Base-by-base conservation (phyloP, 2,888 invertebrate species). In the Tetheella fluctuosa region DNA sequence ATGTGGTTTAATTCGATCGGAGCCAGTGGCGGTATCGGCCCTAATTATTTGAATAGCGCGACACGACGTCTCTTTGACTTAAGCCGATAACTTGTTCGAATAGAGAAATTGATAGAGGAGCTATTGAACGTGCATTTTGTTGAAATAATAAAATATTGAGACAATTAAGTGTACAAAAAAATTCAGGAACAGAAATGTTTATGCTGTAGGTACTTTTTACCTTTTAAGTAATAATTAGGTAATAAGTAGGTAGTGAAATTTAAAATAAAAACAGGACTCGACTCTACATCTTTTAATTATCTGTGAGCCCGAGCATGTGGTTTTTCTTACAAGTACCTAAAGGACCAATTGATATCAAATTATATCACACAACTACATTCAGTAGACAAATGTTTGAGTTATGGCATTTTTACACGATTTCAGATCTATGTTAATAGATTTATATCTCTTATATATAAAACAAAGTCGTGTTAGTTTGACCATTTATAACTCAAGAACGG, bases 41-140 rank as follows among this genome's bases (percentile, higher is more conserved):
- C 90, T 91, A 90, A 91, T 91, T 91, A 91, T 91, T 91, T 89
- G 91, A 90, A 89, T 88, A 89, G 86, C 86, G 83, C 88, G 85
- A 86, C 87, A 86, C 80, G 81, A 80, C 76, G 64, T 77, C 76
- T 79, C 90, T 91, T 91, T 91, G 90, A 89, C 74, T 77, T 69
- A 78, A 80, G 90, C 91, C 91, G 91, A 84, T 88, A 79, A 74
- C 74, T 71, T 69, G 76, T 71, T 66, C 52, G 70, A 71, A 73
- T 76, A 76, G 62, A 60, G 65, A 74, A 77, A 72, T 60, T 60
- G 39, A 55, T 80, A 69, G 84, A 85, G 37, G 17, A 37, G 55
- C 55, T 37, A 80, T 69, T 52, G 74, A 6, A 54, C 15, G 54
- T 52, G 23, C 54, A 8, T 17, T 20, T 55, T 5, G n/a, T 39